A percentile compares a stretch with the other conserved stretches of the same genome.
phyloP scores from a whole-genome alignment of 2,113 vertebrate genomes.

The Platysternon megacephalum region DNA sequence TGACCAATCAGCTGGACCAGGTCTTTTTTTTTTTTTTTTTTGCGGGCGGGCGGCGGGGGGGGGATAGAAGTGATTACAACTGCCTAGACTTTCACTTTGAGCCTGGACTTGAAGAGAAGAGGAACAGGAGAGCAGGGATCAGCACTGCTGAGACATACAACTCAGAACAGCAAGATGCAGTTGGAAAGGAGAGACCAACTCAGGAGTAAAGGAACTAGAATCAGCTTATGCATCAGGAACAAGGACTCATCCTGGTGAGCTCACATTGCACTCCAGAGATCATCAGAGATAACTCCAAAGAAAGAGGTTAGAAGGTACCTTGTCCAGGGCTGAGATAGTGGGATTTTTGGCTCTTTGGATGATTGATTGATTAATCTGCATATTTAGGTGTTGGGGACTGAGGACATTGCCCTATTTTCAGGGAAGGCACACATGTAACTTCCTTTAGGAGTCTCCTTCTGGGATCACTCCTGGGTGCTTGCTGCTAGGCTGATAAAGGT shows the following conservation, averaged over 20 bases:
- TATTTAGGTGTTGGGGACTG: too few relatives aligned
- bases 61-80: background rate
- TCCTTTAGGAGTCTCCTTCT: background rate
- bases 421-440: background rate
- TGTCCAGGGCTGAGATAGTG: too few relatives aligned
- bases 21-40: too few relatives aligned
- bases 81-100: background rate
- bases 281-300: too few relatives aligned
- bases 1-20: background rate
- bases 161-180: too few relatives aligned
- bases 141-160: background rate
- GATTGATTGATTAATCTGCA: too few relatives aligned
- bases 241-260: too few relatives aligned
- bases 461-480: background rate
- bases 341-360: too few relatives aligned
- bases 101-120: background rate
- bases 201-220: accelerated
- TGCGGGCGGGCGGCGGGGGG: too few relatives aligned
- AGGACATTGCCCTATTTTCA: background rate
- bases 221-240: too few relatives aligned
- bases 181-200: accelerated
- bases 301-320: too few relatives aligned
- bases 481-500: background rate
- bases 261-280: too few relatives aligned
- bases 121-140: background rate